Evolutionary conservation across 1,140 invertebrate species (phyloP), one percentile per base, ranked within the genome.

Genomic region (Lordiphosa mommai): DNA sequence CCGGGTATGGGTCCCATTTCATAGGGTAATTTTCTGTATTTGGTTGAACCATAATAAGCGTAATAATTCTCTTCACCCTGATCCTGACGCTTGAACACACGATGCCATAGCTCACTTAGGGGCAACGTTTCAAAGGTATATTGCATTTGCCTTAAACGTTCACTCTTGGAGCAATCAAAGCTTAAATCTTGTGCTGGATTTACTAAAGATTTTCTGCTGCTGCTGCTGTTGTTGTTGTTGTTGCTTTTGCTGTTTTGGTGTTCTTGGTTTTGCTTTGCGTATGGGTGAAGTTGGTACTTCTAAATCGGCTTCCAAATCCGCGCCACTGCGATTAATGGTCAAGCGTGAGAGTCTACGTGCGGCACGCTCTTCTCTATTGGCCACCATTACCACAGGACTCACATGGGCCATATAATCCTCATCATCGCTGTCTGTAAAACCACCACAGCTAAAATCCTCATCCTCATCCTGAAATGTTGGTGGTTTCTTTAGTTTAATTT

Each of bases 61-160:
- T 76, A 88, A 33, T 74, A 85, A 27, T 72, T 90, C 66, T 94
- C 92, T 51, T 92, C 91, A 5, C 93, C 92, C 10, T 92, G 90
- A 79, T 95, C 94, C 72, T 95, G 94, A 0, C 94, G 90, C 56
- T 92, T 91, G 79, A 95, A 95, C 0, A 94, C 94, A 67, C 93
- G 91, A 89, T 94, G 95, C 94, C 95, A 96, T 0, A 93, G 91
- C 72, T 95, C 94, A 33, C 91, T 92, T 41, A 87, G 89, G 3
- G 94, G 95, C 53, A 94, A 89, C 10, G 89, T 91, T 88, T 96
- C 94, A 74, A 96, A 96, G 0, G 94, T 93, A 82, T 95, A 96
- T 47, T 92, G 91, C 82, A 94, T 90, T 69, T 93, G 91, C 58
- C 92, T 91, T 14, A 93, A 23, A 5, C 61, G 41, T 29, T 68